These are phyloP conservation scores for Hirtodrosophila confusa DNA, from an alignment of 2,888 invertebrate species.

Conservation along the genomic window DNA sequence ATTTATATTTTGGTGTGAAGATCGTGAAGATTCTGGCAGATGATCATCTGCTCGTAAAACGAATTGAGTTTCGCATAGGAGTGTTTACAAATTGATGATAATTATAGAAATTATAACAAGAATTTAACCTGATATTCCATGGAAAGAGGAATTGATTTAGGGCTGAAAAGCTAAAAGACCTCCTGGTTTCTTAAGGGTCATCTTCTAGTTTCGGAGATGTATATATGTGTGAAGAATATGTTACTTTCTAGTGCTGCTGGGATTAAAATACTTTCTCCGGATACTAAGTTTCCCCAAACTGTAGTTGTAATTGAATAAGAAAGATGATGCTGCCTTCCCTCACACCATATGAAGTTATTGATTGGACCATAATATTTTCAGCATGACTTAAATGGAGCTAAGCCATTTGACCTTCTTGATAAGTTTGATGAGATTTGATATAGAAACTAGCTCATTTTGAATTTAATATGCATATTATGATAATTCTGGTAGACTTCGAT, in stretches of 20 bases:
- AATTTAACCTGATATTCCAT: no score
- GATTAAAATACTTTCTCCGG: constrained; percentile 32
- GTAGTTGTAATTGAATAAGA: constrained; percentile 23
- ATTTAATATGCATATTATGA: constrained; percentile 51
- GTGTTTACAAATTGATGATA: no score
- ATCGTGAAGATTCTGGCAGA: constrained; percentile 21
- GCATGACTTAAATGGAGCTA: constrained; percentile 12
- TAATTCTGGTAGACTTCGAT: constrained; percentile 41
- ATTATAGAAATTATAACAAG: no score
- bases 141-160: no score
- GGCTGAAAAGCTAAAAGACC: no score
- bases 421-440: constrained; percentile 34
- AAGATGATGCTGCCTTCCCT: constrained; percentile 1
- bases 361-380: constrained; percentile 10
- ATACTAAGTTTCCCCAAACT: neutral
- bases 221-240: no score
- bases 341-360: neutral
- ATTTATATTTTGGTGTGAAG: constrained; percentile 30
- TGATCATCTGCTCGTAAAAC: neutral
- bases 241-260: no score
- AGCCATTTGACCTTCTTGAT: constrained; percentile 14
- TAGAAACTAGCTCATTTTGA: constrained; percentile 45
- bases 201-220: no score
- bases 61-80: neutral
- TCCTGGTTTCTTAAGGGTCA: no score